phyloP scores from a whole-genome alignment of 2,888 invertebrate species.

The Ophraella communa region DNA sequence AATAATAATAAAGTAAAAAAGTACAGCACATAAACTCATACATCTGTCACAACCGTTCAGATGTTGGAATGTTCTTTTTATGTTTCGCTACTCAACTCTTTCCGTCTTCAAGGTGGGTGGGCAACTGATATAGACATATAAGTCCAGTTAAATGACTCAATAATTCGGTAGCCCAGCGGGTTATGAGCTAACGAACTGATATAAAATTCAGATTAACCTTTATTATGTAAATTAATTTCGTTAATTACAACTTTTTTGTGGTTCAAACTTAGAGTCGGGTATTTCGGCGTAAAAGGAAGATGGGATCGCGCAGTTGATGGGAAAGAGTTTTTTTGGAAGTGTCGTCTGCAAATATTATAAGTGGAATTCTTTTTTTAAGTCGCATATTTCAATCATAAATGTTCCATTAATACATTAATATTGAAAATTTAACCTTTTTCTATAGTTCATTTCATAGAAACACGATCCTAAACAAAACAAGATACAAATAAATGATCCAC shows the following conservation, averaged over 20 bases:
- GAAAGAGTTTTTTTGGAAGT: background rate
- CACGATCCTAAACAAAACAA: too few species aligned
- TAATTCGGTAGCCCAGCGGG: constrained; percentile 49
- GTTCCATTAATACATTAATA: too few species aligned
- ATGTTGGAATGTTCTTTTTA: constrained; percentile 3
- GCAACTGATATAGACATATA: constrained; percentile 51
- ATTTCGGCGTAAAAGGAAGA: background rate
- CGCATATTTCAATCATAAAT: too few species aligned
- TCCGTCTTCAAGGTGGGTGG: constrained; percentile 45
- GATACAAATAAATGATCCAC: too few species aligned
- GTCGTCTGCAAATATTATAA: background rate
- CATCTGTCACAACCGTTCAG: constrained; percentile 16
- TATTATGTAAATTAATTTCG: constrained; percentile 38
- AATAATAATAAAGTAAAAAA: background rate
- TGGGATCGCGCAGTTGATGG: background rate
- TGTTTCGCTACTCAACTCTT: constrained; percentile 8
- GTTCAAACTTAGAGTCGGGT: background rate
- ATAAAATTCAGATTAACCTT: constrained; percentile 36
- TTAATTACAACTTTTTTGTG: constrained; percentile 31
- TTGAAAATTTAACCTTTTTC: too few species aligned
- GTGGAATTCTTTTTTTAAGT: background rate
- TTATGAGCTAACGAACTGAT: constrained; percentile 36
- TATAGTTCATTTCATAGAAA: too few species aligned
- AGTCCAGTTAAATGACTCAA: constrained; percentile 49
- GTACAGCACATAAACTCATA: constrained; percentile 3